Base-by-base conservation (phyloP, 2,888 invertebrate species). In the Apeira syringaria region DNA sequence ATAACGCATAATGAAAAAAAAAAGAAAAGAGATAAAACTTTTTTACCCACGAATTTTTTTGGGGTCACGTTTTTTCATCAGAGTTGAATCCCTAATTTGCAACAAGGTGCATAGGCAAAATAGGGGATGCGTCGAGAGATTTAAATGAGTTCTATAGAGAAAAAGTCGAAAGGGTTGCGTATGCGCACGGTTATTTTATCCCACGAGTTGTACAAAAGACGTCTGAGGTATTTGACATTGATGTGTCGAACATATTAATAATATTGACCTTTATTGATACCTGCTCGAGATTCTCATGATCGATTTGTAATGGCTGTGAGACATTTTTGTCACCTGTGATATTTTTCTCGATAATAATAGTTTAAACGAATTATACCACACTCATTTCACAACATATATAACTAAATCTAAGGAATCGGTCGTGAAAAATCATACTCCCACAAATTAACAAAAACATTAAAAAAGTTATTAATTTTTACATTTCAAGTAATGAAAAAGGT, bases 71-170 rank as follows among this genome's bases (percentile, higher is more conserved):
- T 86, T 85, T 85, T 86, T 70, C n/a, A 68, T 68, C 50, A 40
- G 27, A 68, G 74, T 78, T 79, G 81, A 78, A 85, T 85, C 81
- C 82, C 84, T 88, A 88, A 89, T 89, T 89, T 88, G 89, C 88
- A 86, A 88, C 89, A 88, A 89, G 89, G 89, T 89, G 88, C 87
- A 89, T 83, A 78, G 70, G 73, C 79, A 77, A 79, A 64, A 76
- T 74, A 80, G 78, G 82, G 85, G 76, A 71, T 78, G 73, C 62
- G 65, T 61, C 64, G 67, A 70, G 65, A 68, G 80, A 84, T 86
- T 83, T 77, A 81, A 85, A 88, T 87, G 79, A 80, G 83, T 80
- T 83, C 76, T 72, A 77, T 82, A 79, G 73, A 66, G 64, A 84
- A 81, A 81, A 80, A 79, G 68, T 61, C 50, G 59, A 67, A 74